A percentile compares a stretch with the other conserved stretches of the same genome.
phyloP scores from a whole-genome alignment of 2,888 invertebrate species.

The Lamellibrachia satsuma region DNA sequence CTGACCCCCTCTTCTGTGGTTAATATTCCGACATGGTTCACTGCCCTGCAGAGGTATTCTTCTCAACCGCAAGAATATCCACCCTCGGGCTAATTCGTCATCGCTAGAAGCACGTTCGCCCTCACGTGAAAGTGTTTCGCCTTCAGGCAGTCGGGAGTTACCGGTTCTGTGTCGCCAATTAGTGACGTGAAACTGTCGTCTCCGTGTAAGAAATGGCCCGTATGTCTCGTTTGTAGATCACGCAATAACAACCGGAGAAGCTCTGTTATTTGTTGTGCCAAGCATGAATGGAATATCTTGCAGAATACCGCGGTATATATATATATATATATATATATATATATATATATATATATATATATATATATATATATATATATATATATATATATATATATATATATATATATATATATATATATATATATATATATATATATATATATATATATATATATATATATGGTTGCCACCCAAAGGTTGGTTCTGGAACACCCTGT shows the following conservation, averaged over 20 bases:
- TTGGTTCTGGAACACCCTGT: background rate
- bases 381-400: too few relatives aligned
- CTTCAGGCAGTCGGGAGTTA: background rate
- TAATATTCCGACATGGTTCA: background rate
- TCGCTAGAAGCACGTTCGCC: background rate
- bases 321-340: too few relatives aligned
- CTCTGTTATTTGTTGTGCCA: background rate
- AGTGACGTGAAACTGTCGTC: background rate
- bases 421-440: too few relatives aligned
- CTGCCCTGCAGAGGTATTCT: background rate
- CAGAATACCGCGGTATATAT: background rate
- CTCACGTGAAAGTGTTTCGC: background rate
- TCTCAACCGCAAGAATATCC: background rate
- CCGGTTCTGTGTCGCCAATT: background rate
- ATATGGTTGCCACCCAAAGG: background rate
- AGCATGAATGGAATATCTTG: background rate
- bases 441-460: too few relatives aligned
- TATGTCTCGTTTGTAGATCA: background rate
- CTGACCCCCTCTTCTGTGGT: background rate
- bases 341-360: too few relatives aligned
- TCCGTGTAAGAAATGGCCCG: constrained; percentile 9
- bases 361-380: too few relatives aligned
- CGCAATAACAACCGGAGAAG: background rate
- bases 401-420: background rate
- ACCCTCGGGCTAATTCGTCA: background rate